A percentile compares a stretch with the other conserved stretches of the same genome.
These are phyloP conservation scores for Drosophila birchii DNA, from an alignment of 2,888 invertebrate genomes.

Conservation along the genomic window DNA sequence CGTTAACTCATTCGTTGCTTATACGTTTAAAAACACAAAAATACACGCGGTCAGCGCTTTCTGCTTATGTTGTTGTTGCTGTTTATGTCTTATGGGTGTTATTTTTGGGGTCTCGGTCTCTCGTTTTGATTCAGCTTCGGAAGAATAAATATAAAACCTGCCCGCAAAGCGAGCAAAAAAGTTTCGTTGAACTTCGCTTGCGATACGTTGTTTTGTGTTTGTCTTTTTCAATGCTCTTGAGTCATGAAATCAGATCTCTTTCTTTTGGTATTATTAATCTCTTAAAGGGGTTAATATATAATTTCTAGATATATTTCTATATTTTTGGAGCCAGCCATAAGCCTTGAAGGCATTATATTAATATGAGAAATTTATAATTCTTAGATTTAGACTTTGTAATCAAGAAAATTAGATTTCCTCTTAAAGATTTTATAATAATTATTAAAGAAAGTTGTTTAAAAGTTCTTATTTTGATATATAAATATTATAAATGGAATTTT, in stretches of 20 bases:
- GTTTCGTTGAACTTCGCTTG: constrained; percentile 70
- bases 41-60: constrained; percentile 46
- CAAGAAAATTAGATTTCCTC: not conserved
- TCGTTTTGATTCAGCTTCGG: constrained; percentile 40
- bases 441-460: not conserved
- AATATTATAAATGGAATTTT: not conserved
- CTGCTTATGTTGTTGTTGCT: constrained; percentile 14
- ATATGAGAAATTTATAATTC: no score
- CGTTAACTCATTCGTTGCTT: constrained; percentile 65
- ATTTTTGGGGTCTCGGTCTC: constrained; percentile 57
- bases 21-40: constrained; percentile 47
- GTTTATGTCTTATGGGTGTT: constrained; percentile 33
- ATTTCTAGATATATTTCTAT: not conserved
- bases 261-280: constrained; percentile 1
- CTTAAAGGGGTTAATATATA: not conserved
- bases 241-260: constrained; percentile 11
- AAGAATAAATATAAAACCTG: constrained; percentile 53
- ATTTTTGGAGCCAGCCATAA: not conserved
- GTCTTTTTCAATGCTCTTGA: constrained; percentile 19
- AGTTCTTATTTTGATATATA: not conserved
- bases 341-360: no score
- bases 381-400: no score
- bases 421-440: no score
- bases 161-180: constrained; percentile 34
- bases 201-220: constrained; percentile 17